A percentile compares a stretch with the other conserved stretches of the same genome.
Conservation (phyloP, 2,888 invertebrate species). For the Catocala fraxini region DNA sequence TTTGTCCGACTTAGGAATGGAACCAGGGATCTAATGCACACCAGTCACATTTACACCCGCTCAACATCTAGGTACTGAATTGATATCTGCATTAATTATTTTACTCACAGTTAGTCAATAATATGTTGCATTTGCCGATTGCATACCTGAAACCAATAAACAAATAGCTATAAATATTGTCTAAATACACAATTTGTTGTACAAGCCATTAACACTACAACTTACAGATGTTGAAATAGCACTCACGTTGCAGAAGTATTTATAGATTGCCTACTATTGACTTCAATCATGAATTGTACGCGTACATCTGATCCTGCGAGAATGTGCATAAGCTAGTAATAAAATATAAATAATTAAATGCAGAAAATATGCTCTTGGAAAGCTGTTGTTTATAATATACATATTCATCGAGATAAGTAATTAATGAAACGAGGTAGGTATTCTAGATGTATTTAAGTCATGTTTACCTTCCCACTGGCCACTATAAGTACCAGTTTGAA, state of each 20-base stretch:
- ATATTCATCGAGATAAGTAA: slow-evolving; percentile 7
- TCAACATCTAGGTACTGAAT: too few relatives aligned
- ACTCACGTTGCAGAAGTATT: slow-evolving; percentile 5
- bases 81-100: neutral
- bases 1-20: too few relatives aligned
- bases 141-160: slow-evolving; percentile 47
- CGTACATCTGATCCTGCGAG: slow-evolving; percentile 1
- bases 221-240: slow-evolving; percentile 3
- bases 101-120: neutral
- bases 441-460: slow-evolving; percentile 44
- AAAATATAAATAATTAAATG: slow-evolving; percentile 2
- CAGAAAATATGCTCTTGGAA: neutral
- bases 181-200: slow-evolving; percentile 3
- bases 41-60: too few relatives aligned
- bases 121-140: neutral
- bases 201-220: slow-evolving; percentile 3
- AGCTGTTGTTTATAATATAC: too few relatives aligned
- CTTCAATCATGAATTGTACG: slow-evolving; percentile 6
- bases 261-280: slow-evolving; percentile 4
- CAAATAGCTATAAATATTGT: slow-evolving; percentile 1
- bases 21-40: too few relatives aligned
- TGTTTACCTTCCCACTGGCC: slow-evolving; percentile 35
- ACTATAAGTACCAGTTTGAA: slow-evolving; percentile 38
- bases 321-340: neutral
- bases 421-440: slow-evolving; percentile 36